Evolutionary conservation across 2,113 vertebrate genomes (phyloP).

Genomic region (Cariama cristata): DNA sequence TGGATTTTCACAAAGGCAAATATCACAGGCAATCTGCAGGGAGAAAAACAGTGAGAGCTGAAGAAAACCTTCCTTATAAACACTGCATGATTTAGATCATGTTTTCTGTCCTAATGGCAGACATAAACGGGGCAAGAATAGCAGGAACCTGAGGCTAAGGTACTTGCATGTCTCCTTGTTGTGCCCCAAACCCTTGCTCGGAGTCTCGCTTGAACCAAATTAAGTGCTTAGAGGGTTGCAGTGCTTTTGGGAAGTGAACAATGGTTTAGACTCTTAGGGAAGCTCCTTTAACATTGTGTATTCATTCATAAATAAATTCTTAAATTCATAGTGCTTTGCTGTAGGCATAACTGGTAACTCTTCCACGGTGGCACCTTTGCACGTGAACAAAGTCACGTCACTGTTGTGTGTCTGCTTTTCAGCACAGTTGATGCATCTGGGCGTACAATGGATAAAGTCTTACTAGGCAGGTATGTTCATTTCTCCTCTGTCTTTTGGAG

Average conservation of each 20-base stretch:
- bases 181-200: not conserved
- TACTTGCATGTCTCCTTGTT: not conserved
- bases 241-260: not conserved
- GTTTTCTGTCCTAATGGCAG: not conserved
- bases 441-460: not conserved
- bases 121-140: not conserved
- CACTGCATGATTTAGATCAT: not conserved
- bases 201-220: not conserved
- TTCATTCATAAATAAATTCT: not conserved
- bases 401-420: not conserved
- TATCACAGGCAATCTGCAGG: not conserved
- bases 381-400: not conserved
- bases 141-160: not conserved
- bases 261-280: not conserved
- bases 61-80: not conserved
- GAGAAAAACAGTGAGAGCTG: not conserved
- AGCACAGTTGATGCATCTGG: not conserved
- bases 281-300: not conserved
- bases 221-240: not conserved
- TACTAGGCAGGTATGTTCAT: not conserved
- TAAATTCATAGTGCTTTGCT: not conserved
- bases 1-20: not conserved
- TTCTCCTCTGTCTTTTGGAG: not conserved
- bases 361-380: accelerated
- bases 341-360: not conserved